These are phyloP conservation scores for Lutra lutra DNA, from an alignment of 2,797 vertebrate genomes.

Conservation along the genomic window DNA sequence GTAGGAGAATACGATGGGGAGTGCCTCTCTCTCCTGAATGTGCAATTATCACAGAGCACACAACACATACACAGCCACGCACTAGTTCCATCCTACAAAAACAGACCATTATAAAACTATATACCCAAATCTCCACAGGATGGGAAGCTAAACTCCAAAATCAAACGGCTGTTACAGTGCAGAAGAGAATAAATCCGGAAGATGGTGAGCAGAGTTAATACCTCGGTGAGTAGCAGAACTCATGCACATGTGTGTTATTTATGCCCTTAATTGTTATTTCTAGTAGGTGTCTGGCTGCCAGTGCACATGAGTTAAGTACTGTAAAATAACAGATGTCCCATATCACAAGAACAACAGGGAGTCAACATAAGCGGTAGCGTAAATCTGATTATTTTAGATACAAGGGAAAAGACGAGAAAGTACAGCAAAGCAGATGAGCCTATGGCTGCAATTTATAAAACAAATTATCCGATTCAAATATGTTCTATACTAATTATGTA, in stretches of 20 bases:
- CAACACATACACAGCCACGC: background rate
- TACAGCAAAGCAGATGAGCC: slow-evolving; percentile 50
- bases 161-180: background rate
- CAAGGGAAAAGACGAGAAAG: slow-evolving; percentile 34
- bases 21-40: background rate
- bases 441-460: slow-evolving; percentile 38
- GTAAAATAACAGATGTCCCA: slow-evolving; percentile 84
- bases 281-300: slow-evolving; percentile 75
- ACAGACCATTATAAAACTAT: slow-evolving; percentile 3
- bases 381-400: slow-evolving; percentile 76
- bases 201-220: slow-evolving; percentile 38
- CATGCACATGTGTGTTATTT: slow-evolving; percentile 77
- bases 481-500: background rate
- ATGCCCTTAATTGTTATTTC: slow-evolving; percentile 77
- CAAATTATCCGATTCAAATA: slow-evolving; percentile 19
- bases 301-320: slow-evolving; percentile 78
- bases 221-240: slow-evolving; percentile 62
- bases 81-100: background rate
- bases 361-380: slow-evolving; percentile 55
- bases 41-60: background rate
- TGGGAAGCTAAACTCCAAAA: slow-evolving; percentile 55
- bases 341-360: slow-evolving; percentile 68
- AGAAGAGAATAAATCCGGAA: slow-evolving; percentile 45
- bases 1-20: background rate
- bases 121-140: background rate